These are phyloP conservation scores for Acanthis flammea DNA, from an alignment of 2,797 vertebrate species.

Conservation along the genomic window DNA sequence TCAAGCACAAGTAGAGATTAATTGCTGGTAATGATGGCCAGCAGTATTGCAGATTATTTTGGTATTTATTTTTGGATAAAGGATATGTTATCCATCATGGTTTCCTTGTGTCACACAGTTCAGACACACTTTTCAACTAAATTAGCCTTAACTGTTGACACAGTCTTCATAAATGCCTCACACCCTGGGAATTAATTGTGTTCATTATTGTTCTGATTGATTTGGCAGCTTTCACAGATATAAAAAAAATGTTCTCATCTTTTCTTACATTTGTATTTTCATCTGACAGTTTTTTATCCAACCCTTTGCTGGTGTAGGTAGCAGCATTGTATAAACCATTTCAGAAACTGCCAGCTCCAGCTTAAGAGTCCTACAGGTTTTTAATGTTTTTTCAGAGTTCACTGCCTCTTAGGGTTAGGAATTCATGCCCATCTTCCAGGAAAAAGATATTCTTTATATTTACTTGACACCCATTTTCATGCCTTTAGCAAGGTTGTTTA, in stretches of 20 bases:
- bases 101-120: background rate
- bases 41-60: background rate
- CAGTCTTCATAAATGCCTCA: background rate
- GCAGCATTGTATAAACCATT: background rate
- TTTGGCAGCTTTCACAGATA: background rate
- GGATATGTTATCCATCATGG: background rate
- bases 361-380: background rate
- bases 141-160: background rate
- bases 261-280: background rate
- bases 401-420: background rate
- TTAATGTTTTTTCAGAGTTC: background rate
- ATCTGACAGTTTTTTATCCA: background rate
- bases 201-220: background rate
- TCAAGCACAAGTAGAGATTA: background rate
- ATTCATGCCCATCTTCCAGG: background rate
- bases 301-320: background rate
- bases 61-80: background rate
- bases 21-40: background rate
- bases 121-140: background rate
- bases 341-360: background rate
- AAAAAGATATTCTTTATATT: background rate
- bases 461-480: background rate
- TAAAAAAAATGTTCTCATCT: background rate
- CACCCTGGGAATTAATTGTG: background rate
- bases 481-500: background rate